Conservation (phyloP, 2,113 vertebrate species). For the Puntigrus tetrazona region DNA sequence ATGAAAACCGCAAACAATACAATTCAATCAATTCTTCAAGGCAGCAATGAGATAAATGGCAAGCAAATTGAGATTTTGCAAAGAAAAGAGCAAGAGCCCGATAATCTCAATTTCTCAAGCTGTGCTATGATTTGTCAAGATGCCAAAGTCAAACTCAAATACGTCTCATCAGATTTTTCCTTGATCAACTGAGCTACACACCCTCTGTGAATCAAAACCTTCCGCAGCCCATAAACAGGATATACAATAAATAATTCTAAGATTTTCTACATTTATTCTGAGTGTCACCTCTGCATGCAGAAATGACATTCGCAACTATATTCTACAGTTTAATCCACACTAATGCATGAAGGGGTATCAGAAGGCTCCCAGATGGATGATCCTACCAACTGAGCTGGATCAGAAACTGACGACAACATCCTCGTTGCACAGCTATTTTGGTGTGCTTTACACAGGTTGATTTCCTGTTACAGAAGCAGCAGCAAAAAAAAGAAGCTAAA, state of each 20-base stretch:
- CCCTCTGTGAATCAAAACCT: not conserved
- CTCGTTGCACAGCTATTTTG: not conserved
- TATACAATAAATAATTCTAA: not conserved
- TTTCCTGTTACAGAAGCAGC: slow-evolving; percentile 44
- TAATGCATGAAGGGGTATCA: not conserved
- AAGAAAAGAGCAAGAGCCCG: not conserved
- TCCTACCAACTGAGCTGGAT: slow-evolving; percentile 5
- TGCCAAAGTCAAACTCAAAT: not conserved
- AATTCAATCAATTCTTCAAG: not conserved
- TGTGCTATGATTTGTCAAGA: not conserved
- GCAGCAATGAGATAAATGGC: not conserved
- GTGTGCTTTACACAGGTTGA: not conserved
- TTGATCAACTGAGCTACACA: not conserved
- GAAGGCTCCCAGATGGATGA: not conserved
- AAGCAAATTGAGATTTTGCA: not conserved
- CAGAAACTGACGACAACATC: slow-evolving; percentile 26
- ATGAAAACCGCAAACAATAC: not conserved
- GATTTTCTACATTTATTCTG: not conserved
- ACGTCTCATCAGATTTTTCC: not conserved
- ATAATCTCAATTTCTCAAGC: not conserved
- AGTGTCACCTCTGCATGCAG: not conserved
- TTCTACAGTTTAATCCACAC: not conserved
- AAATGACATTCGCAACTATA: not conserved
- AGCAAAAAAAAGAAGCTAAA: slow-evolving; percentile 30
- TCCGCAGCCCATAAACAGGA: not conserved